Evolutionary conservation across 2,888 invertebrate genomes (phyloP), one percentile per base, ranked within the genome.

Genomic region (Caradrina clavipalpis): DNA sequence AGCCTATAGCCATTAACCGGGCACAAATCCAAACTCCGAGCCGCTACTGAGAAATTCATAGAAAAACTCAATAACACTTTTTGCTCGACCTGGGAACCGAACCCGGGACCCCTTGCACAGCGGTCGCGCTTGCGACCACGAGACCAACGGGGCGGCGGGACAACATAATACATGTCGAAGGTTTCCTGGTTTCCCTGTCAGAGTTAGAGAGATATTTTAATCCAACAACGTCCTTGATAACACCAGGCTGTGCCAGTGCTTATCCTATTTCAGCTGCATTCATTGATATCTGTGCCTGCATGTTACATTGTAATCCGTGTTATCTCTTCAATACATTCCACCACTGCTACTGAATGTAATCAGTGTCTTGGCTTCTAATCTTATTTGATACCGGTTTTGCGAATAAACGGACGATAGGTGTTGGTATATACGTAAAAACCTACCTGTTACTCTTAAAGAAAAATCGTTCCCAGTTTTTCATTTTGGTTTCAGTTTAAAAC

Each of bases 161-260:
- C n/a, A n/a, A n/a, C n/a, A 5, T 26, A 31, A 7, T 31, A 35
- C 8, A 42, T 42, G 13, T 42, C 13, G 7, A 19, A 31, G 13
- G 0, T 0, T 15, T 53, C 0, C n/a, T n/a, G n/a, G n/a, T n/a
- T n/a, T 31, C 3, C 11, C 22, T 45, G 35, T 31, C 53, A 56
- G 1, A 21, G 13, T 49, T 22, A 17, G 35, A 26, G 31, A 68
- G n/a, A 49, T 69, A 72, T 45, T 72, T 76, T 45, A 61, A 62
- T 69, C 70, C 57, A 45, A 7, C 26, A 13, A 47, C 10, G 26
- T 35, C 57, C 58, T 61, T 35, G 50, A 15, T 45, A 17, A 15
- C 17, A 45, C 15, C 45, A 45, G 17, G 17, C 17, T 45, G 45
- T 15, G 11, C 11, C 15, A 6, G 1, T 45, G 45, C 49, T 57